These are phyloP conservation scores for Acanthurus leucopareius DNA, from an alignment of 2,797 vertebrate genomes.

Conservation along the genomic window DNA sequence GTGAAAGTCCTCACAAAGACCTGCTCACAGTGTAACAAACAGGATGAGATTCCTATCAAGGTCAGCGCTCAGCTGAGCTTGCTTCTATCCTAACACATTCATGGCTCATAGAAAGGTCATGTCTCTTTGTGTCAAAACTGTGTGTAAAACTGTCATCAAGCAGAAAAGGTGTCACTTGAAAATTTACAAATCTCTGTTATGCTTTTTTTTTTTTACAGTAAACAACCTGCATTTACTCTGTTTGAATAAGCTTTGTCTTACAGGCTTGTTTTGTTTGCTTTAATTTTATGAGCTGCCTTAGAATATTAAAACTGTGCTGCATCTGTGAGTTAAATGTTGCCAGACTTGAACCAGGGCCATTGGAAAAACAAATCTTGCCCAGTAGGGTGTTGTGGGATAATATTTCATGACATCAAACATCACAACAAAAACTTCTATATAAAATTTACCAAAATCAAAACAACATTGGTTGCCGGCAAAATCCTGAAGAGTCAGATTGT, in stretches of 20 bases:
- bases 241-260: constrained; percentile 8
- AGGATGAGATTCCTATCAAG: constrained; percentile 71
- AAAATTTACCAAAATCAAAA: too few species aligned
- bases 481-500: too few species aligned
- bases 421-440: too few species aligned
- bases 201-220: background rate
- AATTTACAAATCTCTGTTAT: background rate
- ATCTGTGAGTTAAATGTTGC: background rate
- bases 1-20: constrained; percentile 55
- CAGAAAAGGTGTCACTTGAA: constrained; percentile 3
- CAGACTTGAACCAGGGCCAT: too few species aligned
- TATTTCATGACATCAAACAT: too few species aligned
- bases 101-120: constrained; percentile 28
- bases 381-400: too few species aligned
- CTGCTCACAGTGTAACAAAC: constrained; percentile 39
- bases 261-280: constrained; percentile 4
- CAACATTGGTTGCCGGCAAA: too few species aligned
- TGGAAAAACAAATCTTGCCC: too few species aligned
- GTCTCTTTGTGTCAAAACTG: constrained; percentile 17
- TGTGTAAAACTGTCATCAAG: constrained; percentile 6
- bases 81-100: constrained; percentile 42
- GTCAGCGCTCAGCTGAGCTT: constrained; percentile 41
- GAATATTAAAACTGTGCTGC: background rate
- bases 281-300: background rate
- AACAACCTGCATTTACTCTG: background rate